These are phyloP conservation scores for Sorex maritimensis DNA, from an alignment of 2,797 vertebrate species.

Conservation along the genomic window DNA sequence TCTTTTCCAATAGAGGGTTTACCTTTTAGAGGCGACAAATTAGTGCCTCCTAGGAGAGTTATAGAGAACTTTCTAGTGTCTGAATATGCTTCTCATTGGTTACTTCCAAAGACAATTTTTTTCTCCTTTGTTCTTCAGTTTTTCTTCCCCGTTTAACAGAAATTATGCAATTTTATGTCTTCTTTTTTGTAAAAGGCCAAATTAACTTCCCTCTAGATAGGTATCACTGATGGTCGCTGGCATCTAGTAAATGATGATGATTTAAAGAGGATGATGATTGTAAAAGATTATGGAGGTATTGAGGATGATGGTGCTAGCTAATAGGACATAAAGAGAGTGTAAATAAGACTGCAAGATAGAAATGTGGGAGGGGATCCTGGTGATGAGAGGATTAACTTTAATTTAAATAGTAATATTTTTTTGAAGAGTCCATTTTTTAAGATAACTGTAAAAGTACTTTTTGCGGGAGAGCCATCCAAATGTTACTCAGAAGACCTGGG, in stretches of 20 bases:
- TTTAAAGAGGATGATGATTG: background rate
- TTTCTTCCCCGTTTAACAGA: background rate
- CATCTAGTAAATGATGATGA: background rate
- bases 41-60: background rate
- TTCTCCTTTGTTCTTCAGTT: background rate
- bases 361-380: background rate
- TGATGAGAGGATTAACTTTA: background rate
- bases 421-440: background rate
- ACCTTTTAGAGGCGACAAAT: background rate
- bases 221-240: background rate
- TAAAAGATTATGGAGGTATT: background rate
- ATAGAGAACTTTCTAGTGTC: background rate
- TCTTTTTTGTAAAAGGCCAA: slow-evolving; percentile 3
- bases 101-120: background rate
- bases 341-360: no score
- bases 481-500: no score
- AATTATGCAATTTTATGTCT: background rate
- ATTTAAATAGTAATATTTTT: background rate
- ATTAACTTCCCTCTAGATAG: background rate
- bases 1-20: background rate
- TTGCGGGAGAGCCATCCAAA: background rate
- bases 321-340: background rate
- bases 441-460: background rate
- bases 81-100: background rate
- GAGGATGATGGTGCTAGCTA: background rate